Evolutionary conservation across 2,797 vertebrate genomes (phyloP).

Genomic region (Avahi laniger): DNA sequence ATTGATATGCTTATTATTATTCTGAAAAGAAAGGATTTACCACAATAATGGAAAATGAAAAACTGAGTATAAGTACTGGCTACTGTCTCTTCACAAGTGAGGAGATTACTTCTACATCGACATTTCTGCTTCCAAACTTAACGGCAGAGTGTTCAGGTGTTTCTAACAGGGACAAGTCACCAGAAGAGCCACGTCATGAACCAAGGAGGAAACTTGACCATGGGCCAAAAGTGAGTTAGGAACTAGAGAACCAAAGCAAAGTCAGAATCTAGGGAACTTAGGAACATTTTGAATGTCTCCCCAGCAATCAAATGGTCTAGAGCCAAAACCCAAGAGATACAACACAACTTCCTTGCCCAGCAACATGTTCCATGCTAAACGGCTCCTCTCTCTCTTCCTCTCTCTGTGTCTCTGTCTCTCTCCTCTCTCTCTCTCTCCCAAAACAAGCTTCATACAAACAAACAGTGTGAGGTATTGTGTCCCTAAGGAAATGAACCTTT

Average conservation of each 20-base stretch:
- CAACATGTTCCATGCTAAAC: neutral
- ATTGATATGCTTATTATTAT: neutral
- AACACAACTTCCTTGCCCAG: neutral
- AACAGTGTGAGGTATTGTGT: neutral
- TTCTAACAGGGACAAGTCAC: neutral
- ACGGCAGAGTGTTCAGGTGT: neutral
- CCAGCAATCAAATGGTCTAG: neutral
- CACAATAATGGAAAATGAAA: conserved; percentile 8
- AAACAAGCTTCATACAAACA: neutral
- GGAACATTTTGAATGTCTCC: neutral
- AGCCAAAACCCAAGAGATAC: neutral
- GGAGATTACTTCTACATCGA: neutral
- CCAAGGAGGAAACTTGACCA: neutral
- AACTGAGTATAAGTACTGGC: neutral
- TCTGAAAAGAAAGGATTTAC: conserved; percentile 14
- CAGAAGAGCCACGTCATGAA: neutral
- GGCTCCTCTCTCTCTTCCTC: neutral
- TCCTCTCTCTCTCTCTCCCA: no score
- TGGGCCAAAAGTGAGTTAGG: neutral
- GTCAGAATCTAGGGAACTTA: neutral
- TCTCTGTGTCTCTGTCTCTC: neutral
- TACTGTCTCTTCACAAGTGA: neutral
- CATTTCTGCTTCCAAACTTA: neutral
- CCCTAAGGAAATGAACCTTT: neutral
- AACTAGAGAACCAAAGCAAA: neutral